These are phyloP conservation scores for Mormyrus iriodes DNA, from an alignment of 2,113 vertebrate species.

Conservation along the genomic window DNA sequence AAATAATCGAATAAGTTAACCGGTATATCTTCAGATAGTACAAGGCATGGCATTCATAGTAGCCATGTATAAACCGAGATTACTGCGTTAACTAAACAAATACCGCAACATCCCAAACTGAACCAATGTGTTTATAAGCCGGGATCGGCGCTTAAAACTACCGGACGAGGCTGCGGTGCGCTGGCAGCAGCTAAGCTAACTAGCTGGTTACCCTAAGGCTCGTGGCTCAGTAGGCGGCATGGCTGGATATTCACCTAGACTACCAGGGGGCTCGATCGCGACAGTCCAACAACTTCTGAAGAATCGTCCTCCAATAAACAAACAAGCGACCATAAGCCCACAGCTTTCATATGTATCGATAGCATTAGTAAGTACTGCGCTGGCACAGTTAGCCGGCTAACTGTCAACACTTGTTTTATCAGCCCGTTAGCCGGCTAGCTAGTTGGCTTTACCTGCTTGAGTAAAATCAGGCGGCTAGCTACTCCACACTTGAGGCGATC, in stretches of 20 bases:
- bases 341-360: not conserved
- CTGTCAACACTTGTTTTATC: not conserved
- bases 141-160: not conserved
- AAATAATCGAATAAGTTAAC: not conserved
- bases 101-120: not conserved
- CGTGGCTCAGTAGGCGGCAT: not conserved
- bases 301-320: not conserved
- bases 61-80: not conserved
- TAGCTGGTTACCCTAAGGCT: not conserved
- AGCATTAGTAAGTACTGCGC: not conserved
- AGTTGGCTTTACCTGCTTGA: constrained; percentile 12
- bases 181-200: not conserved
- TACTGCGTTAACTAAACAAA: not conserved
- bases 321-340: not conserved
- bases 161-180: not conserved
- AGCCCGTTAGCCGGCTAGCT: not conserved
- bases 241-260: not conserved
- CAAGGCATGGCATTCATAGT: not conserved
- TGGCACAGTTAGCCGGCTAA: constrained; percentile 5
- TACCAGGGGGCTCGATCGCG: not conserved
- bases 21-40: not conserved
- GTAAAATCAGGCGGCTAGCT: constrained; percentile 1
- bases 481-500: constrained; percentile 12
- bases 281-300: constrained; percentile 6
- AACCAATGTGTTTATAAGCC: not conserved